phyloP scores from a whole-genome alignment of 1,140 invertebrate species.

The Tyrophagus putrescentiae region DNA sequence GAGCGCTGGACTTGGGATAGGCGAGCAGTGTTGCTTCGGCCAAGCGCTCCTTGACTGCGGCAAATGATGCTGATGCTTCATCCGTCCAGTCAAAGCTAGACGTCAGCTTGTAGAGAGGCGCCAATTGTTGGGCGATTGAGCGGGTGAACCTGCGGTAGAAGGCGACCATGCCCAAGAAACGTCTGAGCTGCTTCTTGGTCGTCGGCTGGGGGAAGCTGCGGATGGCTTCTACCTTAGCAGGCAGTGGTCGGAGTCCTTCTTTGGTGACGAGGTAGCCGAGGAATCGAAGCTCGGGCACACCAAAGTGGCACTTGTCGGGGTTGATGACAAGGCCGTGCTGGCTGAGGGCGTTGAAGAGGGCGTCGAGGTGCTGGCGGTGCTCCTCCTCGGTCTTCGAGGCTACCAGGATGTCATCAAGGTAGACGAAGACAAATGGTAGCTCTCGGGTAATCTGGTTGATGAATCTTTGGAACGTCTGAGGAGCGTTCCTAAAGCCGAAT shows the following conservation, averaged over 20 bases:
- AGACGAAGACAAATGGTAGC: neutral
- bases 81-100: neutral
- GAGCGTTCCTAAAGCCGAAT: slow-evolving; percentile 31
- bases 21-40: slow-evolving; percentile 13
- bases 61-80: neutral
- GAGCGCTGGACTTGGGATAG: slow-evolving; percentile 16
- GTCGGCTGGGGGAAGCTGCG: slow-evolving; percentile 29
- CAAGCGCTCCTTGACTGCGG: neutral
- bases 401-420: no score
- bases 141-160: slow-evolving; percentile 23
- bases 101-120: slow-evolving; percentile 5
- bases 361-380: neutral
- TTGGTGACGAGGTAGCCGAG: slow-evolving; percentile 20
- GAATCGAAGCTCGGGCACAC: slow-evolving; percentile 18
- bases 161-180: slow-evolving; percentile 33
- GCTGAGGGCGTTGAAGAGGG: neutral
- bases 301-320: slow-evolving; percentile 22
- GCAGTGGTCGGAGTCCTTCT: neutral
- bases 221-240: slow-evolving; percentile 28
- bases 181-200: slow-evolving; percentile 28
- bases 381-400: no score
- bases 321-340: slow-evolving; percentile 9
- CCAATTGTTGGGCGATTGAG: neutral
- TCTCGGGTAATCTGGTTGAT: neutral
- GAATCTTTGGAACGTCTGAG: slow-evolving; percentile 17